Conservation (phyloP, 1,140 invertebrate genomes). For the Drosophila prosaltans region DNA sequence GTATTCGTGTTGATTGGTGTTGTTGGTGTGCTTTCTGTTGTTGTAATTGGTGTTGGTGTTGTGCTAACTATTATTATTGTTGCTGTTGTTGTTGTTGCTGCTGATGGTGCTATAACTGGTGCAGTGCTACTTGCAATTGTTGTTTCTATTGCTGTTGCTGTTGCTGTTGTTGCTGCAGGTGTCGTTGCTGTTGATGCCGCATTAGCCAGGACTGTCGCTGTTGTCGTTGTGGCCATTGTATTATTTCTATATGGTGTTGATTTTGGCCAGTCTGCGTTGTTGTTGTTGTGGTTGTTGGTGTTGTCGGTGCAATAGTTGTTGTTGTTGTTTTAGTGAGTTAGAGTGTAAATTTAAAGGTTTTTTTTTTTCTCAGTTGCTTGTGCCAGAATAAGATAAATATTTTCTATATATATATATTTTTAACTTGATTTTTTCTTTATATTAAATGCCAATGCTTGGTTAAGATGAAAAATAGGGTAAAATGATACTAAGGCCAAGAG, state of each 20-base stretch:
- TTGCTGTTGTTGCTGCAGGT: conserved; percentile 20
- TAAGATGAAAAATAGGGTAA: conserved; percentile 37
- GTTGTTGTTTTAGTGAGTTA: conserved; percentile 67
- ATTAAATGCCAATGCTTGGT: conserved; percentile 61
- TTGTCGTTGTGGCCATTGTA: conserved; percentile 50
- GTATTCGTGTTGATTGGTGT: conserved; percentile 48
- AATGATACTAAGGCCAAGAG: conserved; percentile 5
- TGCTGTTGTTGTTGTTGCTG: conserved; percentile 32
- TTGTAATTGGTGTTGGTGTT: conserved; percentile 38
- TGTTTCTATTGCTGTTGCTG: conserved; percentile 18
- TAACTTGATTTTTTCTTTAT: conserved; percentile 20
- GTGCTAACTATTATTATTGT: conserved; percentile 36
- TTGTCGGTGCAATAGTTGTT: conserved; percentile 48
- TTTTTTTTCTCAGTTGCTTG: conserved; percentile 50
- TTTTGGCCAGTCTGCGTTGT: conserved; percentile 24
- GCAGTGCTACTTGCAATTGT: conserved; percentile 35
- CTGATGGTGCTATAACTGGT: conserved; percentile 27
- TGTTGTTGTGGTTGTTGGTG: conserved; percentile 39
- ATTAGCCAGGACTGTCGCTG: conserved; percentile 35
- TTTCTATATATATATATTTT: conserved; percentile 30
- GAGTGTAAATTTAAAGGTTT: conserved; percentile 67
- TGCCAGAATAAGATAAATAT: conserved; percentile 64
- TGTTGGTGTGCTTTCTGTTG: conserved; percentile 45
- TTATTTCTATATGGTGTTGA: conserved; percentile 12
- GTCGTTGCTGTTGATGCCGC: conserved; percentile 26